Percentiles rank a stretch among this genome's conserved stretches.
phyloP scores from a whole-genome alignment of 2,888 invertebrate genomes.

The Trachelus stipa region DNA sequence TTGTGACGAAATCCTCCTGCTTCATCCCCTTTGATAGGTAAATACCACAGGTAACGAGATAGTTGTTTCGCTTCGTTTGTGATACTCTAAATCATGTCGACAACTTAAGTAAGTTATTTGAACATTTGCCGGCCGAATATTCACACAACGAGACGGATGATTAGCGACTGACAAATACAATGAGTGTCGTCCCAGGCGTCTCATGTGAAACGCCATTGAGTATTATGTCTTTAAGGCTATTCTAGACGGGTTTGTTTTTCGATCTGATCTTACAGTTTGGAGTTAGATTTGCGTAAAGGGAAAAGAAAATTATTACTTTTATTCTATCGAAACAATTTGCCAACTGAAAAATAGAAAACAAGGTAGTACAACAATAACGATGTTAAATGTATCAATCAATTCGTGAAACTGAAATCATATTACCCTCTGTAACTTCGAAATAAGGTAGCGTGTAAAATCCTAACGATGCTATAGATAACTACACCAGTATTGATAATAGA shows the following conservation, averaged over 20 bases:
- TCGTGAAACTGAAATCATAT: background rate
- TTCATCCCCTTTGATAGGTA: background rate
- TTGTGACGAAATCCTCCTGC: background rate
- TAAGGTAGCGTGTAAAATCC: background rate
- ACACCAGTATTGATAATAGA: background rate
- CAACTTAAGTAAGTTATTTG: background rate
- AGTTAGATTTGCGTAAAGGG: background rate
- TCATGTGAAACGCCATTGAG: background rate
- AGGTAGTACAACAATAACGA: background rate
- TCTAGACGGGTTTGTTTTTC: background rate
- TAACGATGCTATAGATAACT: background rate
- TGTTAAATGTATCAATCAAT: background rate
- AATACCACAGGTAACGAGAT: background rate
- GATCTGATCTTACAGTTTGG: background rate
- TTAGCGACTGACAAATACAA: background rate
- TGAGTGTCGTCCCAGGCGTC: background rate
- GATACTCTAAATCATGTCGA: background rate
- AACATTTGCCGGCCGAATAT: background rate
- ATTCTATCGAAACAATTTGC: too few relatives aligned
- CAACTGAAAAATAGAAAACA: too few relatives aligned
- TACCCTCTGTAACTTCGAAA: background rate
- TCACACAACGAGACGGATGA: background rate
- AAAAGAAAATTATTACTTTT: too few relatives aligned
- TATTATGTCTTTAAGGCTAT: background rate
- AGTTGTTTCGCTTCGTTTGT: background rate